These are phyloP conservation scores for Syngnathus rostellatus DNA, from an alignment of 2,797 vertebrate genomes.

Conservation along the genomic window DNA sequence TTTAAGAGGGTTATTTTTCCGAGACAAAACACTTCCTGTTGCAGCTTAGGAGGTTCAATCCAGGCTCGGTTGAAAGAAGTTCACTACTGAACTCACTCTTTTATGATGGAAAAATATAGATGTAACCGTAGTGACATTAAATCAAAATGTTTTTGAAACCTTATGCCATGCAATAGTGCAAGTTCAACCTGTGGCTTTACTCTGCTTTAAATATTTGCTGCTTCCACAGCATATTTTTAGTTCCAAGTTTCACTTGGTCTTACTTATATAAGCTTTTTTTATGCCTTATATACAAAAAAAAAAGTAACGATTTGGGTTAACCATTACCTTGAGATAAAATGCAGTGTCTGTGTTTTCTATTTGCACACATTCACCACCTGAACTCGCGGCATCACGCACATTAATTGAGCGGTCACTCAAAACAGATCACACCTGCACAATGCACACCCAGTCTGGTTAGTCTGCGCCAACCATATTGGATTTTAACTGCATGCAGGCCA, in stretches of 20 bases:
- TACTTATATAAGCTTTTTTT: constrained; percentile 11
- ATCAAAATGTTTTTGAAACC: neutral
- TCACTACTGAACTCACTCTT: neutral
- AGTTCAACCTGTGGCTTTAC: neutral
- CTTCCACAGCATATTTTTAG: constrained; percentile 8
- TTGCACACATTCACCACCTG: constrained; percentile 40
- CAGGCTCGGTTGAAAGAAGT: neutral
- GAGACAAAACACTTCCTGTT: constrained; percentile 16
- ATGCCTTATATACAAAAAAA: constrained; percentile 11
- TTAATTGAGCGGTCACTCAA: constrained; percentile 29
- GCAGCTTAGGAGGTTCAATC: constrained; percentile 17
- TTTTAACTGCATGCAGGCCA: constrained; percentile 54
- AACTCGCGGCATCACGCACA: constrained; percentile 33
- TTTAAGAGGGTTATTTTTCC: constrained; percentile 21
- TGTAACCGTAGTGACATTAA: neutral
- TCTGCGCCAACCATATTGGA: constrained; percentile 31
- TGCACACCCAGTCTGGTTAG: constrained; percentile 32
- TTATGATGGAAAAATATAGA: neutral
- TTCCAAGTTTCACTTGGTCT: neutral
- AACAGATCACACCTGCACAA: constrained; percentile 43
- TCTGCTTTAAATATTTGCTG: constrained; percentile 5
- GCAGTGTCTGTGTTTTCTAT: constrained; percentile 35
- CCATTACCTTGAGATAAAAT: constrained; percentile 4
- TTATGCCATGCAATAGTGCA: neutral
- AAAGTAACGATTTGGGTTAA: neutral